Conservation (phyloP, 37 sponge, comb jelly and placozoan genomes). For the Ianthella basta region DNA sequence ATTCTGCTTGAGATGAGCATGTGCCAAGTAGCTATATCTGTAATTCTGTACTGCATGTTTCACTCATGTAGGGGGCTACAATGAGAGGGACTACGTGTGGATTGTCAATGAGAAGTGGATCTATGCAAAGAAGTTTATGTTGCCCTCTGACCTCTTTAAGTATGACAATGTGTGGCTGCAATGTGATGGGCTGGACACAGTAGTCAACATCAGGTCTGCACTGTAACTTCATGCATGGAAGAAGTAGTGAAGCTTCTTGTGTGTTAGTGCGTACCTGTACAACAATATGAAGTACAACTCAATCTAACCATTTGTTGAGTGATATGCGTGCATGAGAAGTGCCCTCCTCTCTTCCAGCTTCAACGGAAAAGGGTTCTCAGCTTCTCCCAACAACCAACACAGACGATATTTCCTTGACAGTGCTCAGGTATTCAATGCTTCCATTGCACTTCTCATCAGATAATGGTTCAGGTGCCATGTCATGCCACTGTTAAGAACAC, state of each 20-base stretch:
- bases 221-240: neutral
- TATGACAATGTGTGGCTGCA: constrained; percentile 47
- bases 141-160: constrained; percentile 18
- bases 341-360: constrained; percentile 39
- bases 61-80: constrained; percentile 60
- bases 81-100: constrained; percentile 72
- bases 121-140: constrained; percentile 38
- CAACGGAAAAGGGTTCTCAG: constrained; percentile 40
- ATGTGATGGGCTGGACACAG: constrained; percentile 87
- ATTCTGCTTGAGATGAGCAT: neutral
- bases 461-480: too few species aligned
- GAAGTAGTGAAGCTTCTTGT: too few species aligned
- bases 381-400: constrained; percentile 52
- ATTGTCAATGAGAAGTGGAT: constrained; percentile 75
- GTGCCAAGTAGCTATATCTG: too few species aligned
- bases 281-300: too few species aligned
- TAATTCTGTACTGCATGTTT: neutral
- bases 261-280: too few species aligned
- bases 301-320: too few species aligned
- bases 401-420: constrained; percentile 61
- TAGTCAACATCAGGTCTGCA: constrained; percentile 60
- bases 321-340: too few species aligned
- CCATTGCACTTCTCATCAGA: too few species aligned
- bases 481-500: too few species aligned
- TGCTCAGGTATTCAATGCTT: constrained; percentile 63